Percentiles rank a stretch among this genome's conserved stretches.
Evolutionary conservation across 2,113 vertebrate species (phyloP).

Genomic region (Anas platyrhynchos): DNA sequence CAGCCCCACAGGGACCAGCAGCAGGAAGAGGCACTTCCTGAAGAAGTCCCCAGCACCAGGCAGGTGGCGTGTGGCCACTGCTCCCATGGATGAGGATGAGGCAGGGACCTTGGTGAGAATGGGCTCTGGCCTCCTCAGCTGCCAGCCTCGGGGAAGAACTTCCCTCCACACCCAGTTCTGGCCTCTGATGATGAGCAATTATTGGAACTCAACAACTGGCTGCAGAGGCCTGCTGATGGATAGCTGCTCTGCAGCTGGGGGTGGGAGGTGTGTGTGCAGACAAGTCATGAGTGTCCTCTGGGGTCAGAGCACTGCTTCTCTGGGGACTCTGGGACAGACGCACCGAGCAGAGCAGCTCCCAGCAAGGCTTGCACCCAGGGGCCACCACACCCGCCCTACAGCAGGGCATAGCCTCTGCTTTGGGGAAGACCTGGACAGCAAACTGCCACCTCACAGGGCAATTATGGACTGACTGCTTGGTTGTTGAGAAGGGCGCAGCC

Average conservation of each 20-base stretch:
- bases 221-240: not conserved
- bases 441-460: not conserved
- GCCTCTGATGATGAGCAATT: not conserved
- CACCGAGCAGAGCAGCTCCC: not conserved
- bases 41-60: not conserved
- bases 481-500: fast-evolving
- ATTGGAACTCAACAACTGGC: not conserved
- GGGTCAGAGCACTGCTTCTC: not conserved
- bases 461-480: fast-evolving
- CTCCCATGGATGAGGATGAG: not conserved
- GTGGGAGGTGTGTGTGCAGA: too few relatives aligned
- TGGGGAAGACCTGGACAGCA: too few relatives aligned
- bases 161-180: not conserved
- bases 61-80: fast-evolving
- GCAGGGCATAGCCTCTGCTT: not conserved
- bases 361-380: not conserved
- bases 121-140: not conserved
- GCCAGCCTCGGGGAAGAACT: not conserved
- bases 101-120: not conserved
- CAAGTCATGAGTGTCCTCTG: too few relatives aligned
- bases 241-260: not conserved
- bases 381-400: fast-evolving
- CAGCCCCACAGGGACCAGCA: not conserved
- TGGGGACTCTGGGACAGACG: fast-evolving
- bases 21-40: not conserved